Conservation (phyloP, 1,140 invertebrate species). For the Trachymyrmex septentrionalis region DNA sequence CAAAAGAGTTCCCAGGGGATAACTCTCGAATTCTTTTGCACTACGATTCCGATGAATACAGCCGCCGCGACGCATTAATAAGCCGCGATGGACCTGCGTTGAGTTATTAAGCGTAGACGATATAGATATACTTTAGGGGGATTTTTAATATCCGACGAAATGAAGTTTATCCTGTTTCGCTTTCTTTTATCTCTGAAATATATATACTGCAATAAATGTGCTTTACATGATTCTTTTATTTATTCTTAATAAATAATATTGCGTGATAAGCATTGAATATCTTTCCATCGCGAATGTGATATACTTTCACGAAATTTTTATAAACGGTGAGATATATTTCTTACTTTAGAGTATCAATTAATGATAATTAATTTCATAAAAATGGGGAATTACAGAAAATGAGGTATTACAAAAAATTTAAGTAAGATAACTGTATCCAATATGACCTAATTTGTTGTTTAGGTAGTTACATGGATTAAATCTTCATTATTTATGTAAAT, state of each 20-base stretch:
- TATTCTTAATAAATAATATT: background rate
- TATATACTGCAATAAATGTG: background rate
- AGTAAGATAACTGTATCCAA: no score
- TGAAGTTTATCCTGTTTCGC: background rate
- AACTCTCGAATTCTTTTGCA: slow-evolving; percentile 68
- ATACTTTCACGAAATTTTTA: background rate
- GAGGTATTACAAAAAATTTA: no score
- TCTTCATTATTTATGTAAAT: no score
- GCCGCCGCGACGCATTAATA: slow-evolving; percentile 34
- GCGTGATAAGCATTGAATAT: background rate
- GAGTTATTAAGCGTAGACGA: slow-evolving; percentile 44
- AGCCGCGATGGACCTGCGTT: background rate
- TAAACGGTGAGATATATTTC: background rate
- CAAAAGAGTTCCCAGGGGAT: slow-evolving; percentile 62
- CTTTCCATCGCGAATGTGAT: background rate
- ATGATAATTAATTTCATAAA: no score
- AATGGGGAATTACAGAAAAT: no score
- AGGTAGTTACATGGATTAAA: no score
- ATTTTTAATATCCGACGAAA: slow-evolving; percentile 7
- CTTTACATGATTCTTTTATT: background rate
- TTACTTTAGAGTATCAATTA: no score
- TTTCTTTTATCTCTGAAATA: background rate
- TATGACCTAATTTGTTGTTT: no score
- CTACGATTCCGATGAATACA: slow-evolving; percentile 68
- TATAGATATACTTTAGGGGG: background rate